phyloP scores from a whole-genome alignment of 2,113 vertebrate genomes.

The Nycticebus coucang region DNA sequence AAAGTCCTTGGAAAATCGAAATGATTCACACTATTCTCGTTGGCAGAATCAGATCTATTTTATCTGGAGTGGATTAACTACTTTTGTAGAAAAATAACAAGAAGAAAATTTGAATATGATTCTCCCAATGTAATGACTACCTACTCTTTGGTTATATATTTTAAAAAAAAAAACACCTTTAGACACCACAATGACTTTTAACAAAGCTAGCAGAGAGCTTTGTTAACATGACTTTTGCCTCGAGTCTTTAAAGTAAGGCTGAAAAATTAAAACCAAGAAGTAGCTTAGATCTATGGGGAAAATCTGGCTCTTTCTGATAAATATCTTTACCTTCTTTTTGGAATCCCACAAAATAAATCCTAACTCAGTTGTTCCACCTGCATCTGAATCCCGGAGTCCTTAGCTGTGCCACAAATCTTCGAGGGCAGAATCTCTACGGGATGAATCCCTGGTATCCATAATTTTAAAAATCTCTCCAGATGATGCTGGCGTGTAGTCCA shows the following conservation, averaged over 20 bases:
- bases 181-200: background rate
- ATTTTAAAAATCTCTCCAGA: background rate
- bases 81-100: slow-evolving; percentile 17
- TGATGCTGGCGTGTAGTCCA: background rate
- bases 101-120: slow-evolving; percentile 6
- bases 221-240: background rate
- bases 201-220: background rate
- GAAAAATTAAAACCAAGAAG: slow-evolving; percentile 25
- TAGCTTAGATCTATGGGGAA: background rate
- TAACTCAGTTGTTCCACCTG: background rate
- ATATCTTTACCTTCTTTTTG: background rate
- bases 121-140: background rate
- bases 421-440: background rate
- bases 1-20: slow-evolving; percentile 23
- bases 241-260: background rate
- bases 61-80: background rate
- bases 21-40: background rate
- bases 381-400: background rate
- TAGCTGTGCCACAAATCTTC: background rate
- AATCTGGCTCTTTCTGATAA: background rate
- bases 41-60: slow-evolving; percentile 36
- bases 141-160: background rate
- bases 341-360: slow-evolving; percentile 32
- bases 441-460: background rate
- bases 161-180: background rate